A percentile compares a stretch with the other conserved stretches of the same genome.
Conservation (phyloP, 1,140 invertebrate genomes). For the Cardiocondyla obscurior region DNA sequence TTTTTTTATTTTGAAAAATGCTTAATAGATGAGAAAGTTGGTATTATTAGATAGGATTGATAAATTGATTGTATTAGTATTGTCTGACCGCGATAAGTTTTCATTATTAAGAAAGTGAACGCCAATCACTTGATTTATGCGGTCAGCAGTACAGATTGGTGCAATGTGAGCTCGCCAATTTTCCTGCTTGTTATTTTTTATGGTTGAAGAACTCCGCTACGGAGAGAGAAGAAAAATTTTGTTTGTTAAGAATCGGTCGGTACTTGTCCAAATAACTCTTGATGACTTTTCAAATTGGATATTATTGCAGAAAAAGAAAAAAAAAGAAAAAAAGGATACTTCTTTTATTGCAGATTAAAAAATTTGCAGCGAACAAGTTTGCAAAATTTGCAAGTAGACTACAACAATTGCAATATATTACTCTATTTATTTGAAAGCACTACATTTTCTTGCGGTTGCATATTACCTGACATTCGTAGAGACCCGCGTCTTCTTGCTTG, state of each 20-base stretch:
- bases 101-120: slow-evolving; percentile 11
- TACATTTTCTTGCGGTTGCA: not conserved
- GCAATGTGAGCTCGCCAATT: not conserved
- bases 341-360: no score
- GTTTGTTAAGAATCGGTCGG: not conserved
- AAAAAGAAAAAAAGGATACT: no score
- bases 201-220: not conserved
- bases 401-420: not conserved
- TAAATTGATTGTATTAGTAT: not conserved
- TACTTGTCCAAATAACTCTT: not conserved
- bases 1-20: no score
- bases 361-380: not conserved
- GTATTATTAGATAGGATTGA: slow-evolving; percentile 1
- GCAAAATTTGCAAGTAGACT: not conserved
- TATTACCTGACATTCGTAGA: slow-evolving; percentile 91
- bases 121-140: not conserved
- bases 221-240: not conserved
- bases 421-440: not conserved
- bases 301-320: not conserved
- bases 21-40: not conserved
- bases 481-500: slow-evolving; percentile 88
- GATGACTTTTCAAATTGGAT: not conserved
- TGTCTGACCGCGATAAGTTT: slow-evolving; percentile 16
- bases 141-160: not conserved
- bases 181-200: slow-evolving; percentile 1